A percentile compares a stretch with the other conserved stretches of the same genome.
Evolutionary conservation across 1,140 invertebrate genomes (phyloP).

Genomic region (Saccostrea echinata): DNA sequence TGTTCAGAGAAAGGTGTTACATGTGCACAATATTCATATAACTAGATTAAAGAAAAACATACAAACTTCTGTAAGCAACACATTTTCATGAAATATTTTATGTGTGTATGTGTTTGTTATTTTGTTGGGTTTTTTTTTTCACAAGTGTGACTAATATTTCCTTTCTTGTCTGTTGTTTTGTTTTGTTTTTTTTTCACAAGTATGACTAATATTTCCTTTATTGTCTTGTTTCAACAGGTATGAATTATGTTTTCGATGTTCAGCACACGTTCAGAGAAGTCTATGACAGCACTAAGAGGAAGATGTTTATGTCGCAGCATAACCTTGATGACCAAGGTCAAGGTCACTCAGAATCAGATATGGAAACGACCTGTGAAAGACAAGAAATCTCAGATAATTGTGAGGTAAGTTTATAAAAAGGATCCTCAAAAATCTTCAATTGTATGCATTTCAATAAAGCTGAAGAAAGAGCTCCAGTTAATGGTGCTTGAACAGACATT

Average conservation of each 20-base stretch:
- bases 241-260: constrained; percentile 61
- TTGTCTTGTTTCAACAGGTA: constrained; percentile 39
- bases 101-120: background rate
- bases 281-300: constrained; percentile 54
- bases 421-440: no score
- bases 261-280: constrained; percentile 57
- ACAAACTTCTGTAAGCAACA: background rate
- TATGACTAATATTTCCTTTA: background rate
- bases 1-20: no score
- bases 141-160: no score
- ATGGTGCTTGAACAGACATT: no score
- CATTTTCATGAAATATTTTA: background rate
- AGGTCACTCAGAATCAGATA: constrained; percentile 29
- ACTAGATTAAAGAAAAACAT: no score
- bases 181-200: background rate
- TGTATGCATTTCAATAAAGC: no score
- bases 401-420: background rate
- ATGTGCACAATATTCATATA: no score
- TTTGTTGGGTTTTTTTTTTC: no score
- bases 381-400: background rate
- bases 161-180: no score
- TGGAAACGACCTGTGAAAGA: background rate
- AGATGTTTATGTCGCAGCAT: constrained; percentile 41
- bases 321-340: background rate
- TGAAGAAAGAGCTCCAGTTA: no score